Base-by-base conservation (phyloP, 2,113 vertebrate genomes). In the Sceloporus tristichus region DNA sequence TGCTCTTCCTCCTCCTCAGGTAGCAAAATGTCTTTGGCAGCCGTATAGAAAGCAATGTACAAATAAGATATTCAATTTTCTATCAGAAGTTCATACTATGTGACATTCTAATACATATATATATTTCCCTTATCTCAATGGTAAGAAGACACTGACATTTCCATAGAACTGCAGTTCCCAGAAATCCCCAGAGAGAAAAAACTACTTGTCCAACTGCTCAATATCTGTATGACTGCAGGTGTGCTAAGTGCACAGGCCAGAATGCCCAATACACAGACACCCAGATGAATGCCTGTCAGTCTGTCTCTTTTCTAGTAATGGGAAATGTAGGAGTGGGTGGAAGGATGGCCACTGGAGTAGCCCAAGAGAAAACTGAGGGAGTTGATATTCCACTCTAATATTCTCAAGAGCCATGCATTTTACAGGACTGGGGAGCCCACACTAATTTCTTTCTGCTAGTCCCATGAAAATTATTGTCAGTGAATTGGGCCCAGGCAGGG, bases 401-500 rank as follows among this genome's bases (percentile, higher is more conserved):
- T 84, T 62, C 85, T 84, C 10, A 0, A 0, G 71, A 19, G 25
- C 59, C 1, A 0, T 0, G 85, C 65, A 85, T 76, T 59, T 76
- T 8, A 0, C 54, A 25, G 18, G 27, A 78, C 85, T 74, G 1
- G 66, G 66, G 71, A 86, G 38, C 21, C 23, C 0, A 0, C 0
- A 1, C n/a, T 0, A 0, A 5, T 14, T 88, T 81, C 83, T 71
- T 5, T 40, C 16, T 1, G 27, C 2, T 7, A 54, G 6, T 56
- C 62, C 48, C 83, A 62, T 0, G 0, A 0, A 87, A 82, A 80
- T 68, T 74, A 53, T 87, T 82, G 86, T 70, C 76, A 2, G 0
- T 0, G 25, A 82, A 90, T 87, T 88, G 90, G 92, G 92, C 68
- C 80, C 23, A 84, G 90, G 56, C 0, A 9, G 91, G 78, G 88